phyloP scores from a whole-genome alignment of 2,113 vertebrate genomes.

The Thymallus thymallus region DNA sequence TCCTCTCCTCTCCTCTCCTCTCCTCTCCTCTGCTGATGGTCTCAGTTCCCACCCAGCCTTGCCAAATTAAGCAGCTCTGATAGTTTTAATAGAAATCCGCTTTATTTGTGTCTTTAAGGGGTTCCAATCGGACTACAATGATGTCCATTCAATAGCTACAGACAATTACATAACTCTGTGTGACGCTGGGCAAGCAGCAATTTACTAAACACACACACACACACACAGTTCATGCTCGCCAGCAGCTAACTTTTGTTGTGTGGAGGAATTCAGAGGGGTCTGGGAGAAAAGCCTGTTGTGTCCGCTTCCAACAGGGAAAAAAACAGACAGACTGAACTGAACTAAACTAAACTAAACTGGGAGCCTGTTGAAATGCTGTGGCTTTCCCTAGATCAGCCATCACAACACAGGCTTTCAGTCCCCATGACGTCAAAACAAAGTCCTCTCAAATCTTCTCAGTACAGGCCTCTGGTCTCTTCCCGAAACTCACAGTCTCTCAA shows the following conservation, averaged over 20 bases:
- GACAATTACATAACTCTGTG: constrained; percentile 54
- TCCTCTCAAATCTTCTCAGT: background rate
- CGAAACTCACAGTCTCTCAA: constrained; percentile 11
- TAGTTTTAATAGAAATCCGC: constrained; percentile 39
- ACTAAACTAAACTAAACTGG: constrained; percentile 9
- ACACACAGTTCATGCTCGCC: background rate
- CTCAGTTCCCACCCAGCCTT: constrained; percentile 24
- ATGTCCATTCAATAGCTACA: constrained; percentile 47
- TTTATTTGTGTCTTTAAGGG: constrained; percentile 37
- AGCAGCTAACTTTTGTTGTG: constrained; percentile 22
- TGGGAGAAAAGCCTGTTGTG: constrained; percentile 37
- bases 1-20: background rate
- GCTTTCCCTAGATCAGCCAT: constrained; percentile 10
- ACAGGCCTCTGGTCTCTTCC: constrained; percentile 18
- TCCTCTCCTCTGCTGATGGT: background rate
- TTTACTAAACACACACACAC: constrained; percentile 35
- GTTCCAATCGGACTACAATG: constrained; percentile 50
- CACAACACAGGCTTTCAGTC: constrained; percentile 34
- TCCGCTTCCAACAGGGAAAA: constrained; percentile 15
- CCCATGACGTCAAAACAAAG: constrained; percentile 32
- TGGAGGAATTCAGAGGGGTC: constrained; percentile 24
- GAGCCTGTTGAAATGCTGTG: constrained; percentile 1
- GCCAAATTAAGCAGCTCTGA: constrained; percentile 18
- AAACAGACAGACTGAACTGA: constrained; percentile 13
- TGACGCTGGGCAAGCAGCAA: constrained; percentile 37